Conservation (phyloP, 2,888 invertebrate species). For the Coelopa pilipes region DNA sequence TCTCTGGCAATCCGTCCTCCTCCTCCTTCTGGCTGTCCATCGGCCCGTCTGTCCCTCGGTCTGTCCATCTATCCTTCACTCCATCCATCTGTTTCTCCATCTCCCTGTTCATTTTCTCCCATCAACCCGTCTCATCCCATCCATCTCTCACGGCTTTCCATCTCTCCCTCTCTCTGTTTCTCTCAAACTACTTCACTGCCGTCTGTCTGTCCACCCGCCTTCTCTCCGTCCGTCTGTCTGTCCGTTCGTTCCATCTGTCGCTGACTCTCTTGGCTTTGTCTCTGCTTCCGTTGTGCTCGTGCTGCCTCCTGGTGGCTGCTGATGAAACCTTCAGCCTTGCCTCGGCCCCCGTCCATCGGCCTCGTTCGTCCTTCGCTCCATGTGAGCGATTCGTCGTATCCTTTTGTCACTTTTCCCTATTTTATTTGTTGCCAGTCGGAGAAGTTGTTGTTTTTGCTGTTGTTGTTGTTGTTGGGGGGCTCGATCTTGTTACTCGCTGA, state of each 20-base stretch:
- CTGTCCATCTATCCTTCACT: no score
- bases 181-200: no score
- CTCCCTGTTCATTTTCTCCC: not conserved
- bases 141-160: not conserved
- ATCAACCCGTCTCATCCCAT: not conserved
- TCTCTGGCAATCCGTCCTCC: no score
- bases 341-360: not conserved
- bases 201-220: not conserved
- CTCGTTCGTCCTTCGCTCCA: not conserved
- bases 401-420: not conserved
- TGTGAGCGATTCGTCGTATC: no score
- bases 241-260: not conserved
- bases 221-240: no score
- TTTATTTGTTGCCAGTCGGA: not conserved
- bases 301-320: no score
- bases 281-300: not conserved
- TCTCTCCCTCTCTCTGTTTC: no score
- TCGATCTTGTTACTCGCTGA: constrained; percentile 32
- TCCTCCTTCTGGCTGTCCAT: no score
- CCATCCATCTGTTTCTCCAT: not conserved
- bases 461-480: not conserved
- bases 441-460: not conserved
- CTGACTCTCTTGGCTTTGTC: not conserved
- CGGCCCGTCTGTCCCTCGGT: no score
- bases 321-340: not conserved